A percentile compares a stretch with the other conserved stretches of the same genome.
phyloP scores from a whole-genome alignment of 2,888 invertebrate species.

The Apodemia hepburni region DNA sequence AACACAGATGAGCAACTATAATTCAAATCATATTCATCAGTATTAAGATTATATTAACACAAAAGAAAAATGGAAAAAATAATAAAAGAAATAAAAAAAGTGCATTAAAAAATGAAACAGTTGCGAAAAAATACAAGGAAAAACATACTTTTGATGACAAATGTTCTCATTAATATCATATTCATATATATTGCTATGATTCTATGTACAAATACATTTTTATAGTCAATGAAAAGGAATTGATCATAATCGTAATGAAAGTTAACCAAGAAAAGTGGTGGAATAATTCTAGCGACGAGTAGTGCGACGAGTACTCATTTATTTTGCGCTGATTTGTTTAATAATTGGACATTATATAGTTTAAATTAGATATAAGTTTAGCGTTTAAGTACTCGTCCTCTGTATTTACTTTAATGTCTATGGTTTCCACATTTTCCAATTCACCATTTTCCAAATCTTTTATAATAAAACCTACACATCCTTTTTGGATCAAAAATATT shows the following conservation, averaged over 20 bases:
- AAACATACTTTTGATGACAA: too few species aligned
- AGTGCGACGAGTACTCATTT: conserved; percentile 71
- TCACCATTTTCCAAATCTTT: neutral
- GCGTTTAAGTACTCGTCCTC: conserved; percentile 58
- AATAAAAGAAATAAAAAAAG: too few species aligned
- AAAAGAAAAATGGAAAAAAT: neutral
- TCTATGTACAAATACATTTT: too few species aligned
- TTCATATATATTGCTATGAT: too few species aligned
- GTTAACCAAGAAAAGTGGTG: conserved; percentile 21
- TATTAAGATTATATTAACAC: neutral
- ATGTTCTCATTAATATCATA: too few species aligned
- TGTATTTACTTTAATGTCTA: conserved; percentile 14
- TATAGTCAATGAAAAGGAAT: too few species aligned
- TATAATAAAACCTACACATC: neutral
- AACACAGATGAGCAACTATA: too few species aligned
- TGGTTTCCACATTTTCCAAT: conserved; percentile 1
- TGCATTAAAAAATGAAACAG: too few species aligned
- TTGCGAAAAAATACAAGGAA: too few species aligned
- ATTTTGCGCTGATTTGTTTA: conserved; percentile 63
- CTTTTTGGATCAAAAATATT: too few species aligned
- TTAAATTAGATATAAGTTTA: conserved; percentile 49
- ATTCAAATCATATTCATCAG: too few species aligned
- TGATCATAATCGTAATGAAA: neutral
- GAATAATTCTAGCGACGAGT: conserved; percentile 42
- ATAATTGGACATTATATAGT: conserved; percentile 53